Base-by-base conservation (phyloP, 1,140 invertebrate genomes). In the Drosophila lacertosa region DNA sequence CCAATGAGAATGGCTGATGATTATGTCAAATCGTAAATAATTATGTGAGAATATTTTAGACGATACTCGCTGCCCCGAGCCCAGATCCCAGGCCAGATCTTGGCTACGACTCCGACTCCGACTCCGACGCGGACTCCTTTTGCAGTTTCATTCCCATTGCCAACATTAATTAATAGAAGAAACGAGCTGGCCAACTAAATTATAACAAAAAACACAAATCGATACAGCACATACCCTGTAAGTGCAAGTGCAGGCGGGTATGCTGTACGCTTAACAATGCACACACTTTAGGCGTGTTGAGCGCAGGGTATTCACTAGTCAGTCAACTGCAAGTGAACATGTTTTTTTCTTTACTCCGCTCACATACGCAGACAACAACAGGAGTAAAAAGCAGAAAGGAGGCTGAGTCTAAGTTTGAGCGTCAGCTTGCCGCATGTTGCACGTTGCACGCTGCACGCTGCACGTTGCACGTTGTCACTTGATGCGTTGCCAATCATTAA, bases 11-110 rank as follows among this genome's bases (percentile, higher is more conserved):
- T 62, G 62, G 66, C 63, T 82, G 82, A 82, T 86, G 82, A 86
- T 86, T 86, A 86, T 86, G 82, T 86, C 82, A 86, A 90, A 89
- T 89, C 86, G 86, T 89, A 89, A 89, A 89, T 89, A 89, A 89
- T 89, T 89, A 89, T 89, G 86, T 89, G 86, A 89, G 86, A 89
- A 89, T 90, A 89, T 90, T 90, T 89, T 77, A 89, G 73, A 15
- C 72, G 50, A 22, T 50, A 13, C 9, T 29, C 29, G 62, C 7
- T 7, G 42, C 4, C 9, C 22, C 10, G 42, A 24, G 47, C 60
- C 50, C 64, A 65, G 57, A n/a, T n/a, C n/a, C n/a, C n/a, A n/a
- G n/a, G n/a, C n/a, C n/a, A n/a, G n/a, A n/a, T n/a, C n/a, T n/a
- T n/a, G n/a, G n/a, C n/a, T n/a, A n/a, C n/a, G n/a, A n/a, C n/a